Base-by-base conservation (phyloP, 2,888 invertebrate species). In the Sacculina carcini region DNA sequence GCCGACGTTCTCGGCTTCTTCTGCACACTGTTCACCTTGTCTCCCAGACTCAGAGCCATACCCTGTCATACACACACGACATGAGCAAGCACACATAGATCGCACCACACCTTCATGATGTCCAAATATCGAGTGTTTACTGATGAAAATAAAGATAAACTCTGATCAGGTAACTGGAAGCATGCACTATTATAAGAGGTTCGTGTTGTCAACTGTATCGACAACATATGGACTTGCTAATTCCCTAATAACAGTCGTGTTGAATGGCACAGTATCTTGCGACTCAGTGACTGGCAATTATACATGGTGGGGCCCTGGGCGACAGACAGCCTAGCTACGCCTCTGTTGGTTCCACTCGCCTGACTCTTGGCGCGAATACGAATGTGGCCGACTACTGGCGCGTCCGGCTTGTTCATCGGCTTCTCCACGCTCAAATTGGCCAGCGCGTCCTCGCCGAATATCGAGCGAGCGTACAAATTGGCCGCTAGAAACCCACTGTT, bases 401-500 rank as follows among this genome's bases (percentile, higher is more conserved):
- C 79, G 60, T 78, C 76, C 12, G 78, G 75, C 63, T 83, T 84
- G 67, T 84, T 82, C 56, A 87, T 74, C 31, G 85, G 80, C 61
- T 86, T 87, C 70, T 99, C 98, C 61, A 99, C 89, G 67, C 92
- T 94, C 60, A 99, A 75, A 74, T 99, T 99, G 56, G 96, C 96
- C 59, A 99, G 71, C 3, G 96, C 98, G 68, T 98, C 94, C 68
- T 99, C 98, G 12, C 98, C 98, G 67, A 89, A 89, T 62, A 94
- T 90, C 6, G 89, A 89, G 61, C 89, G 81, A 42, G 96, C 96
- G 70, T 98, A 99, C 74, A 99, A 78, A 66, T 99, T 99, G 42
- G 98, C 98, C 6, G 96, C 96, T 86, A 99, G 87, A 69, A 99
- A 98, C 6, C 96, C 96, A 67, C 98, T 99, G 60, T 96, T 90